Percentiles rank a stretch among this genome's conserved stretches.
Conservation (phyloP, 1,140 invertebrate genomes). For the Trachymyrmex cornetzi region DNA sequence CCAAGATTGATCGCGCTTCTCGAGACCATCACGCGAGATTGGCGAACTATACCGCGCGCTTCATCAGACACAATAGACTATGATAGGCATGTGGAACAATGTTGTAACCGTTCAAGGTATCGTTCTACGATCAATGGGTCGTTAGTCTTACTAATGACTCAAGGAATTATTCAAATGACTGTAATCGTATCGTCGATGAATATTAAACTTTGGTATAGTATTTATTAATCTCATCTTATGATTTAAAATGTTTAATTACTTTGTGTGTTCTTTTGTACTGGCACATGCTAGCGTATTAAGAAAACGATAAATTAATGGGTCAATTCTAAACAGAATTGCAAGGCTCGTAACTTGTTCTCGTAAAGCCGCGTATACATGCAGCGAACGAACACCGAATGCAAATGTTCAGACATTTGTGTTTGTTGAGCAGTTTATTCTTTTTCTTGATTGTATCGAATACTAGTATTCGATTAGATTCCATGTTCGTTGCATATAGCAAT, state of each 20-base stretch:
- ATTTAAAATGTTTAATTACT: neutral
- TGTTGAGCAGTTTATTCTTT: too few relatives aligned
- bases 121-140: neutral
- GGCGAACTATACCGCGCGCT: neutral
- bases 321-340: too few relatives aligned
- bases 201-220: slow-evolving; percentile 3
- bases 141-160: slow-evolving; percentile 1
- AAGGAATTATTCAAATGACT: neutral
- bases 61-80: neutral
- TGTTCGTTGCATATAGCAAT: too few relatives aligned
- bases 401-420: too few relatives aligned
- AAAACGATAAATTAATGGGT: neutral
- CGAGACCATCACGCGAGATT: neutral
- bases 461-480: too few relatives aligned
- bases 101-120: neutral
- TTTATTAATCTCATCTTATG: neutral
- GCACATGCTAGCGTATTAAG: neutral
- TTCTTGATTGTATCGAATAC: too few relatives aligned
- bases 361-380: too few relatives aligned
- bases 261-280: neutral
- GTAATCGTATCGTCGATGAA: neutral
- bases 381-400: too few relatives aligned
- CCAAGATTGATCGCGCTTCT: slow-evolving; percentile 24
- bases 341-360: too few relatives aligned
- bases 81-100: neutral